Conservation (phyloP, 2,797 vertebrate genomes). For the Poeciliopsis presidionis region DNA sequence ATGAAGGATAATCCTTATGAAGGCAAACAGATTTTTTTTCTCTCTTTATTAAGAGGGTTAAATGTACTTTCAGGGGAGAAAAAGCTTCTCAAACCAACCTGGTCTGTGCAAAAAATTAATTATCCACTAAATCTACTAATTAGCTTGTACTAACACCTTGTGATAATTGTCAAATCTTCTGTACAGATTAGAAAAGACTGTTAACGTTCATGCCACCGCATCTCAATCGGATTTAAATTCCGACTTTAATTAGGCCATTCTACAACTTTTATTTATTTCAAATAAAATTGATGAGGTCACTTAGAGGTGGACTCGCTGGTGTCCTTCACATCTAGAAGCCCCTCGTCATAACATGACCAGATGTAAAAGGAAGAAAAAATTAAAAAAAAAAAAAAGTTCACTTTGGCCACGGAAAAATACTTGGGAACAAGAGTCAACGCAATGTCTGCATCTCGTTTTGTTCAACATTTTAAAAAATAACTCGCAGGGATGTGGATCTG, state of each 20-base stretch:
- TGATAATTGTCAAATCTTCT: not conserved
- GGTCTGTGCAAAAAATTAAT: not conserved
- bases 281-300: not conserved
- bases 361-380: not conserved
- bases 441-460: not conserved
- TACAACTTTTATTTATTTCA: not conserved
- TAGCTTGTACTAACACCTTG: not conserved
- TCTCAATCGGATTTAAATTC: not conserved
- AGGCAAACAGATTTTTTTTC: not conserved
- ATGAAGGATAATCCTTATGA: not conserved
- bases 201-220: not conserved
- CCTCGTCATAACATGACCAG: not conserved
- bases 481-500: not conserved
- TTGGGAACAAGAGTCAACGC: not conserved
- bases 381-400: not conserved
- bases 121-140: not conserved
- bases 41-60: not conserved
- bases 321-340: not conserved
- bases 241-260: not conserved
- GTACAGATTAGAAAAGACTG: not conserved
- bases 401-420: not conserved
- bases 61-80: not conserved
- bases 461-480: not conserved
- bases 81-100: not conserved
- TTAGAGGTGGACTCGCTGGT: not conserved